Base-by-base conservation (phyloP, 1,140 invertebrate species). In the Gonioctena quinquepunctata region DNA sequence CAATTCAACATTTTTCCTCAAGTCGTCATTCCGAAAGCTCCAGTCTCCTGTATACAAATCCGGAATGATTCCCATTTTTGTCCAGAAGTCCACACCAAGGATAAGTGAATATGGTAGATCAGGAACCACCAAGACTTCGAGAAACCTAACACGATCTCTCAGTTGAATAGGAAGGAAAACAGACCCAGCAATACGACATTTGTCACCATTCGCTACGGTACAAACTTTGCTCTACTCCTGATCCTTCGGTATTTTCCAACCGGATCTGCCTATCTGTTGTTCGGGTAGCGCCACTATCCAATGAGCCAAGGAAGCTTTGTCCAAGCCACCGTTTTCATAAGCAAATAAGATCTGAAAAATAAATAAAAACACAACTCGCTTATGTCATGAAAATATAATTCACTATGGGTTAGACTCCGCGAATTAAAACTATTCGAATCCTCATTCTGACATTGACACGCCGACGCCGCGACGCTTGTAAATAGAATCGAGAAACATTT, bases 21-120 rank as follows among this genome's bases (percentile, higher is more conserved):
- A 54, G 11, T 13, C 8, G 2, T 22, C 18, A 11, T 48, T 16
- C 8, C 57, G 49, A 28, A 69, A 69, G 8, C 42, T 3, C 67
- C 48, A 69, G 16, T 69, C 67, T 0, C 49, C 49, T 16, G n/a
- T 16, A 28, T 57, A n/a, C 13, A 63, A 21, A 33, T 69, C 49
- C 11, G 67, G 67, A n/a, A 69, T 42, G 23, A 69, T 62, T 7
- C 48, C 59, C 42, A 63, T 69, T 16, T 18, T 3, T 13, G 16
- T 18, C 59, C 67, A 69, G 57, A 69, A 69, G 25, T 69, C 68
- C 13, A 42, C 18, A 19, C 68, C 68, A 16, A 65, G 27, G 27
- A 69, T 64, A 19, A 69, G 59, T 52, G 21, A 1, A 48, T 27
- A 22, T 23, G 11, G 8, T n/a, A 60, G n/a, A 3, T 60, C 56